A percentile compares a stretch with the other conserved stretches of the same genome.
These are phyloP conservation scores for Centrocercus urophasianus DNA, from an alignment of 2,113 vertebrate species.

Conservation along the genomic window DNA sequence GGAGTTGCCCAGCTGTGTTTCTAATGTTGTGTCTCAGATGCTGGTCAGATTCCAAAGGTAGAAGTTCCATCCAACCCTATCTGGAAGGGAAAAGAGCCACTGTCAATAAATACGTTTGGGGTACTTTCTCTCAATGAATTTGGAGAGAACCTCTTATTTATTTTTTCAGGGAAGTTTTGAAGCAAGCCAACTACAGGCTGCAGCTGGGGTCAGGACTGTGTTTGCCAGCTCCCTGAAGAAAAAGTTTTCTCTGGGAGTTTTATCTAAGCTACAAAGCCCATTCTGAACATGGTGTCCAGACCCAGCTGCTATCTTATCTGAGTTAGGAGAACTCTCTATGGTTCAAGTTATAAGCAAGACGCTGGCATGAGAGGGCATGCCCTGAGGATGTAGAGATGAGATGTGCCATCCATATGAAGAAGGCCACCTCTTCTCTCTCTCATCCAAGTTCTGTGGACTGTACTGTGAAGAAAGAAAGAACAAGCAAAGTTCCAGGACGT, in stretches of 20 bases:
- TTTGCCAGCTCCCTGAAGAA: not conserved
- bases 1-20: not conserved
- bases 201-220: not conserved
- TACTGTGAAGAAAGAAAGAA: not conserved
- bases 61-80: not conserved
- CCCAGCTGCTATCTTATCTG: not conserved
- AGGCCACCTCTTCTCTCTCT: not conserved
- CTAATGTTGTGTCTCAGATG: not conserved
- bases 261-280: not conserved
- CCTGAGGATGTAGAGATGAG: not conserved
- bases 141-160: not conserved
- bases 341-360: not conserved
- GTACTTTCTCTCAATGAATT: not conserved
- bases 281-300: not conserved
- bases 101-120: not conserved
- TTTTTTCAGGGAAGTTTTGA: not conserved
- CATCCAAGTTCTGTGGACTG: no score
- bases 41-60: not conserved
- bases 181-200: not conserved
- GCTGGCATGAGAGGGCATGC: not conserved
- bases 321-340: not conserved
- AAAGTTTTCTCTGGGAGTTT: not conserved
- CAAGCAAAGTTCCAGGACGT: rapidly evolving
- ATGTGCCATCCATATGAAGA: not conserved
- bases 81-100: not conserved